These are phyloP conservation scores for Noctua janthe DNA, from an alignment of 2,888 invertebrate genomes.

Conservation along the genomic window DNA sequence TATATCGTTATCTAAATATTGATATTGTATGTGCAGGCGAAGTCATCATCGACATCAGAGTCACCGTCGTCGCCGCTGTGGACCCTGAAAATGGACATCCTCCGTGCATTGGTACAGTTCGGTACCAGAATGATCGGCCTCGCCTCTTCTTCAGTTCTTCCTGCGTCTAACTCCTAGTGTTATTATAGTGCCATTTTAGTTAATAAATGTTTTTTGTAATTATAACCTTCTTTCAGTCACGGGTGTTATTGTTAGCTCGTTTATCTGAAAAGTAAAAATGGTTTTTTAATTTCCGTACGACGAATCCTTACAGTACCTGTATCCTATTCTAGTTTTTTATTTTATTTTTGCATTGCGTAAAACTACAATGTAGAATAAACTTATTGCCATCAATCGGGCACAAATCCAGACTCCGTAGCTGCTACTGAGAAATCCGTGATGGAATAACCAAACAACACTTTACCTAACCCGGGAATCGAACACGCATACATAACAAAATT, in stretches of 20 bases:
- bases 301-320: neutral
- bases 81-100: slow-evolving; percentile 82
- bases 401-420: too few species aligned
- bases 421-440: too few species aligned
- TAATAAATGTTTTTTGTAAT: slow-evolving; percentile 27
- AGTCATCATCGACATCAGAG: slow-evolving; percentile 29
- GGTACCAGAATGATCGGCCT: slow-evolving; percentile 79
- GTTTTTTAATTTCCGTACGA: neutral
- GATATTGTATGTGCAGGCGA: slow-evolving; percentile 19
- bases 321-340: too few species aligned
- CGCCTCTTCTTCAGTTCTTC: slow-evolving; percentile 75
- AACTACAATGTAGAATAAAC: neutral
- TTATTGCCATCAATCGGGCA: too few species aligned
- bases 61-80: slow-evolving; percentile 77
- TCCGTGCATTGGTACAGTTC: slow-evolving; percentile 82
- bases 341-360: neutral
- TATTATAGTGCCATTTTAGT: slow-evolving; percentile 51
- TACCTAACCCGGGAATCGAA: too few species aligned
- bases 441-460: too few species aligned
- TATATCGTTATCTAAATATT: neutral
- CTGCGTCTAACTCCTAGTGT: slow-evolving; percentile 41
- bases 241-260: slow-evolving; percentile 78
- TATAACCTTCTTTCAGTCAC: slow-evolving; percentile 76
- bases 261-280: slow-evolving; percentile 76
- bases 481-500: too few species aligned